Percentiles rank a stretch among this genome's conserved stretches.
These are phyloP conservation scores for Lagopus muta DNA, from an alignment of 2,113 vertebrate species.

Conservation along the genomic window DNA sequence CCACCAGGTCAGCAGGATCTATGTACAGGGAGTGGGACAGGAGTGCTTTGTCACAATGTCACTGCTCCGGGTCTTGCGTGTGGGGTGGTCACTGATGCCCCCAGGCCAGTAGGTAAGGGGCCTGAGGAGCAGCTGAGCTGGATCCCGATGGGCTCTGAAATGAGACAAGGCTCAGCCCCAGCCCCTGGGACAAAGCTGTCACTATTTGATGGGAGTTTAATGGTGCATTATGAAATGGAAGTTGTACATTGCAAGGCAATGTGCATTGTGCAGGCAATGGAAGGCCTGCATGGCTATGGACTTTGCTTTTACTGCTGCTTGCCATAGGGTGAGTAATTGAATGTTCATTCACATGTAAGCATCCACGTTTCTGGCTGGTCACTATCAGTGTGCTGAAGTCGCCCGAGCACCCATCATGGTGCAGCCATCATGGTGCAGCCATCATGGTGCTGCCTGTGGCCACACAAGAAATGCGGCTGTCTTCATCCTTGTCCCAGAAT, in stretches of 20 bases:
- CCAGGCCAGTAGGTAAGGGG: not conserved
- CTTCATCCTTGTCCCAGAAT: not conserved
- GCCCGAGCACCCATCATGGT: rapidly evolving
- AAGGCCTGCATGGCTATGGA: not conserved
- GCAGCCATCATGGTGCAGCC: not conserved
- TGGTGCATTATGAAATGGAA: not conserved
- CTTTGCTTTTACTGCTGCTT: slow-evolving; percentile 9
- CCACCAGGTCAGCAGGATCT: not conserved
- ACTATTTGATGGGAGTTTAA: slow-evolving; percentile 45
- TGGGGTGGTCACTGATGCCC: not conserved
- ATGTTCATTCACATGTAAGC: slow-evolving; percentile 11
- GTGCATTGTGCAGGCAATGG: no score
- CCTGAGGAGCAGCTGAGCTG: not conserved
- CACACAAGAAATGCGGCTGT: not conserved
- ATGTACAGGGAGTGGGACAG: not conserved
- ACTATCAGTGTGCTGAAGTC: slow-evolving; percentile 7
- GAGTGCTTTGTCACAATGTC: not conserved
- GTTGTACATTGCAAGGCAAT: not conserved
- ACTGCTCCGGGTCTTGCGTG: not conserved
- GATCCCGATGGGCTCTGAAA: not conserved
- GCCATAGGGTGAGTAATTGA: slow-evolving; percentile 28
- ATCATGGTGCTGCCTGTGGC: not conserved
- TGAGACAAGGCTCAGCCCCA: not conserved
- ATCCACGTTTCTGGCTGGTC: not conserved
- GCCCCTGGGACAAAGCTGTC: slow-evolving; percentile 4